These are phyloP conservation scores for Temnothorax ravouxi DNA, from an alignment of 2,888 invertebrate species.

Conservation along the genomic window DNA sequence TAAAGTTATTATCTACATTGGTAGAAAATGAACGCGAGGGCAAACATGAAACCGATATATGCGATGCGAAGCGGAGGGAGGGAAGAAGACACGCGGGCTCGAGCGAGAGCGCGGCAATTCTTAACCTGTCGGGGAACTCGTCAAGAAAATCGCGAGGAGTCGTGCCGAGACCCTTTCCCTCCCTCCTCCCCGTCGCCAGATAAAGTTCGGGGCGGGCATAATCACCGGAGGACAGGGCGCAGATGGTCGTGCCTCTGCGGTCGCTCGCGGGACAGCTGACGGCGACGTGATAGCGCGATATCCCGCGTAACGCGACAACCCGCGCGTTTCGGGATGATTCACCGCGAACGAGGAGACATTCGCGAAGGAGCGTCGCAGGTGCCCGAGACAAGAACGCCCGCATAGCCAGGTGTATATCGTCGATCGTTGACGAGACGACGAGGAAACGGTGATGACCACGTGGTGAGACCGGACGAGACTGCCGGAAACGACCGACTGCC, in stretches of 20 bases:
- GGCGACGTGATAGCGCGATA: neutral
- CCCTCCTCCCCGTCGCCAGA: neutral
- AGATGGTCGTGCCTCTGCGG: slow-evolving; percentile 79
- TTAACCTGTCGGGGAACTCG: neutral
- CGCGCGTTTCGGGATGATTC: neutral
- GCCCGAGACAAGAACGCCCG: neutral
- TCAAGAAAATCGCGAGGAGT: no score
- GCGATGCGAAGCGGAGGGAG: neutral
- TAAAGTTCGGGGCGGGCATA: neutral
- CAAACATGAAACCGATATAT: no score
- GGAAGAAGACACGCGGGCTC: neutral
- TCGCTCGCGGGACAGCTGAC: neutral
- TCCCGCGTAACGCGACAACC: neutral
- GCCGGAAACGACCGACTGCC: neutral
- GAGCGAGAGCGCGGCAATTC: neutral
- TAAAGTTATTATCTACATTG: no score
- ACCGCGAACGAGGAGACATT: neutral
- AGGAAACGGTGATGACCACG: no score
- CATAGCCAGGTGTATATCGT: neutral
- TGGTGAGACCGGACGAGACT: neutral
- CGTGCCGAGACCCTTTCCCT: neutral
- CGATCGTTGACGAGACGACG: neutral
- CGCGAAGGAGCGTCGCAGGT: neutral
- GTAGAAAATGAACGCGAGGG: no score
- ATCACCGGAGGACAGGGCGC: slow-evolving; percentile 83